Evolutionary conservation across 1,140 invertebrate species (phyloP), one percentile per base, ranked within the genome.

Genomic region (Drosophila nigromelanica): DNA sequence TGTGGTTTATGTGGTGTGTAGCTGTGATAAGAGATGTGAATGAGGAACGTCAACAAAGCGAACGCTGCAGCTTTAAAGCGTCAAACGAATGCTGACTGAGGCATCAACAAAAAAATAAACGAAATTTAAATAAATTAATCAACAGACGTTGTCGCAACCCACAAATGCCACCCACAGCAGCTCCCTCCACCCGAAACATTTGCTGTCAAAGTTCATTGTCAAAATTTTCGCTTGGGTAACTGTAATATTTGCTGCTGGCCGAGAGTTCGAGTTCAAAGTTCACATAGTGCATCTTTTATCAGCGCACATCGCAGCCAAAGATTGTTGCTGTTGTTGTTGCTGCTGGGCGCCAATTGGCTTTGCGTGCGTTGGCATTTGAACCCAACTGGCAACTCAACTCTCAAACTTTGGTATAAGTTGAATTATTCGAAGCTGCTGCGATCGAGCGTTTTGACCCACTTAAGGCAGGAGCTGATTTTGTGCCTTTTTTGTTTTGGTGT

Each of bases 361-460:
- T 56, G 58, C 78, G 81, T 86, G 67, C 81, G 78, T 86, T 86
- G 81, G 10, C 81, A 78, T 86, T 82, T 86, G 78, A 87, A 87
- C 81, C 64, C 76, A 48, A 24, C 51, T 37, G 15, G 15, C 15
- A 27, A 24, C 47, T 51, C 37, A 78, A 61, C 56, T 74, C 62
- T 47, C 68, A 72, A 69, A 47, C 45, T 69, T 70, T 52, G 68
- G 54, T 48, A 73, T 67, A 73, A 75, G 61, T 43, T 18, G 21
- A 35, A 59, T 40, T 71, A 61, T 56, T 37, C n/a, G 43, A 47
- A 55, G 59, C 33, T 33, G 43, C 54, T 55, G 24, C 33, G 21
- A 43, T 21, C 30, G 37, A 47, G 63, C 48, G 33, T 73, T 59
- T 73, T 73, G 70, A 67, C 70, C 63, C 70, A 73, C 48, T 60